Base-by-base conservation (phyloP, 37 sponge, comb jelly and placozoan genomes). In the Haliclona indistincta region DNA sequence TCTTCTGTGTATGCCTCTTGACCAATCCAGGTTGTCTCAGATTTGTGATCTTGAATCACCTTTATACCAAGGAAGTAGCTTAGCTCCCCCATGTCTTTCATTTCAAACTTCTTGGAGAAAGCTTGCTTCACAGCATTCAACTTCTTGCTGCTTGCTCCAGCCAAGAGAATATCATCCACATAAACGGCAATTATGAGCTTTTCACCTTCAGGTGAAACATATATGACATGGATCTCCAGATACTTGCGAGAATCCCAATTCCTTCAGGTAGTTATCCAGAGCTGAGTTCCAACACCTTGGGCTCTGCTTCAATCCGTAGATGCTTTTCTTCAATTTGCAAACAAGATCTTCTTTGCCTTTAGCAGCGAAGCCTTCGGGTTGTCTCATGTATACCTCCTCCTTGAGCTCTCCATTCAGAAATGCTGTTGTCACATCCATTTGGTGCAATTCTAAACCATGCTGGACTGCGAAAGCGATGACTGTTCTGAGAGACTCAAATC, bases 11-110 rank as follows among this genome's bases (percentile, higher is more conserved):
- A 82, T 6, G 83, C 58, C 22, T 75, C 70, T 44, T 83, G 76
- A 23, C 76, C 76, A 44, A 83, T 74, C 84, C 84, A 83, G 39
- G 40, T 35, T 34, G 26, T 17, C 3, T 28, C 37, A 8, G 4
- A 38, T 52, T 28, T 20, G 30, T 82, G 58, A 43, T 83, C 41
- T 55, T 80, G 81, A 19, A 54, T 49, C 3, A 84, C 54, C 25
- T 40, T 64, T 58, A 82, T 55, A 13, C 81, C 73, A 49, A 81
- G 81, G 52, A 81, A 81, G 40, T 81, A 58, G 65, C 68, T 56
- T 33, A 55, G 69, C 44, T 54, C 43, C 25, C 63, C 75, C 63
- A 75, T 32, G 35, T 75, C 75, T 47, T 75, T 75, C 29, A 78
- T 55, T 17, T 78, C 58, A 39, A 78, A 78, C 42, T 56, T 38